These are phyloP conservation scores for Euwallacea fornicatus DNA, from an alignment of 1,140 invertebrate genomes.

Conservation along the genomic window DNA sequence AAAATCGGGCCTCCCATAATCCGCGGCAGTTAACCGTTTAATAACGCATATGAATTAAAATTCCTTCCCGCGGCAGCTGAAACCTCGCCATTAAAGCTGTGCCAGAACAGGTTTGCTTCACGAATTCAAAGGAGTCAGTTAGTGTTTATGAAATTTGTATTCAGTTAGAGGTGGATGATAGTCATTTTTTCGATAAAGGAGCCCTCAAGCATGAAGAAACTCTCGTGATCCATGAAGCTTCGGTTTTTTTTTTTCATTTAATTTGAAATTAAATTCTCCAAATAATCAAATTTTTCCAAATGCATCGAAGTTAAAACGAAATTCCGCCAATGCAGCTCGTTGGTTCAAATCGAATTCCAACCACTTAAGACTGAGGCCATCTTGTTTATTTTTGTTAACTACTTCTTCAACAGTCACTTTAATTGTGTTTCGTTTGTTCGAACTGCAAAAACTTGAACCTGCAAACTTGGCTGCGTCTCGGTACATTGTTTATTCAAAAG, in stretches of 20 bases:
- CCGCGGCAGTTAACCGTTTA: conserved; percentile 20
- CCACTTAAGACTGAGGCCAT: not conserved
- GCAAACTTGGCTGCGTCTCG: not conserved
- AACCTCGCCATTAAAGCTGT: conserved; percentile 16
- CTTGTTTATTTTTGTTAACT: not conserved
- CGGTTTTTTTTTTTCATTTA: too few species aligned
- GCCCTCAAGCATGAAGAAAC: too few species aligned
- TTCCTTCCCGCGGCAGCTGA: conserved; percentile 15
- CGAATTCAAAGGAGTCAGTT: conserved; percentile 6
- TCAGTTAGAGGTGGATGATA: too few species aligned
- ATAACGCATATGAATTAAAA: conserved; percentile 22
- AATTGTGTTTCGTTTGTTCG: not conserved
- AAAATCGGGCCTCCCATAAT: conserved; percentile 1
- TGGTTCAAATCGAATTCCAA: not conserved
- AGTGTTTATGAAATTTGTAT: too few species aligned
- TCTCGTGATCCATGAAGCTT: too few species aligned
- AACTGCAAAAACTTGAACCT: not conserved
- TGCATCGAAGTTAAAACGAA: too few species aligned
- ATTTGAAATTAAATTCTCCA: too few species aligned
- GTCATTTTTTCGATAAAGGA: too few species aligned
- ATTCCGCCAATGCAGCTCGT: not conserved
- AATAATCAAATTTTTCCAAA: too few species aligned
- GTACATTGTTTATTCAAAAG: not conserved
- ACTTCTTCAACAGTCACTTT: not conserved
- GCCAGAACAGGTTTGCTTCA: not conserved